Evolutionary conservation across 2,797 vertebrate genomes (phyloP).

Genomic region (Yasuhikotakia modesta): DNA sequence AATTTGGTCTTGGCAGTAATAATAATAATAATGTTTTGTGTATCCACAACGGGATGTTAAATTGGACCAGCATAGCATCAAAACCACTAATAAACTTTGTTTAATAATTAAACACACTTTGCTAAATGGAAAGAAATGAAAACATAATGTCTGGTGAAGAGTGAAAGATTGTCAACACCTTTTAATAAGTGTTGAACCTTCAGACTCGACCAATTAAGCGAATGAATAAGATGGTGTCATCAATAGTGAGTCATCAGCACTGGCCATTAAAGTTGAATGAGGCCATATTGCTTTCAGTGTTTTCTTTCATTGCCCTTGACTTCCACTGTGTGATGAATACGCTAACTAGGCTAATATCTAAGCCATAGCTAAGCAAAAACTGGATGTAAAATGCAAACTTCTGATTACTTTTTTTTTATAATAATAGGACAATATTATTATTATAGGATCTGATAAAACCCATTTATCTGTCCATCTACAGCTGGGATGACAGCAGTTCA

Average conservation of each 20-base stretch:
- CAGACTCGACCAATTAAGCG: slow-evolving; percentile 50
- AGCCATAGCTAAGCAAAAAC: no score
- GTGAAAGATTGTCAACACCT: slow-evolving; percentile 8
- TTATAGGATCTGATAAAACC: neutral
- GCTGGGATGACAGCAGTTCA: slow-evolving; percentile 98
- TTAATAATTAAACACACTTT: slow-evolving; percentile 12
- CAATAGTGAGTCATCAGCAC: neutral
- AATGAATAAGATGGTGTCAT: slow-evolving; percentile 44
- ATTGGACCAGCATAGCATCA: slow-evolving; percentile 11
- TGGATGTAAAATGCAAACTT: no score
- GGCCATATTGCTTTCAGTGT: neutral
- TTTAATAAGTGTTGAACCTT: slow-evolving; percentile 31
- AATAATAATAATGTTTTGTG: neutral
- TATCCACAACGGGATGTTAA: neutral
- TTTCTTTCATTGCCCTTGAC: neutral
- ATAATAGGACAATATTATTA: no score
- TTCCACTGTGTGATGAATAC: neutral
- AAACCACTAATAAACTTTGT: slow-evolving; percentile 3
- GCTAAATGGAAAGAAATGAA: slow-evolving; percentile 17
- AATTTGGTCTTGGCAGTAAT: neutral
- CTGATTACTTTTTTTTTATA: no score
- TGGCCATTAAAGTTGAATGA: neutral
- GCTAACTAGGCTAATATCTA: neutral
- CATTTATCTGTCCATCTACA: slow-evolving; percentile 57
- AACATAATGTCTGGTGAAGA: neutral